Conservation (phyloP, 2,888 invertebrate species). For the Cartodere bifasciata region DNA sequence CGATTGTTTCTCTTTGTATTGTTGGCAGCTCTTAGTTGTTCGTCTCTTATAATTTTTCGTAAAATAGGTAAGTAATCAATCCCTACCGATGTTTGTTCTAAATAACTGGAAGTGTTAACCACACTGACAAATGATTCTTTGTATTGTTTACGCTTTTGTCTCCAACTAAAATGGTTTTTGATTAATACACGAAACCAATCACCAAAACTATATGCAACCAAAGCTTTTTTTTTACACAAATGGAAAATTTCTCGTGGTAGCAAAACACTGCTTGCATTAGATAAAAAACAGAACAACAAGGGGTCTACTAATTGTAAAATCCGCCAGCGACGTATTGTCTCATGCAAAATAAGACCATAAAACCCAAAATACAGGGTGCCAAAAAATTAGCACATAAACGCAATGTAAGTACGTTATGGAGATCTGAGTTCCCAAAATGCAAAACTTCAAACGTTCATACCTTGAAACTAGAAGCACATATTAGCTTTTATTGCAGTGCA, state of each 20-base stretch:
- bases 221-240: too few relatives aligned
- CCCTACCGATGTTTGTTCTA: conserved; percentile 43
- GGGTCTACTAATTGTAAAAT: neutral
- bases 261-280: too few relatives aligned
- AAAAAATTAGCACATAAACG: too few relatives aligned
- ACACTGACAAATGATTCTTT: conserved; percentile 38
- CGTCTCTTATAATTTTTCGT: conserved; percentile 56
- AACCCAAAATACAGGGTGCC: too few relatives aligned
- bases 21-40: conserved; percentile 44
- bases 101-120: conserved; percentile 35
- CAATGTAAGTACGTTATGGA: too few relatives aligned
- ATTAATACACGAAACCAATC: neutral
- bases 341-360: too few relatives aligned
- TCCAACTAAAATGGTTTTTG: conserved; percentile 36
- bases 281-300: conserved; percentile 1
- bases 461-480: too few relatives aligned
- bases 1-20: conserved; percentile 57
- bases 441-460: too few relatives aligned
- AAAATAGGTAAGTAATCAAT: conserved; percentile 59
- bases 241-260: too few relatives aligned
- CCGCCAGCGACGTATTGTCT: neutral
- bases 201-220: too few relatives aligned
- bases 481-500: too few relatives aligned
- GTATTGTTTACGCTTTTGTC: conserved; percentile 30
- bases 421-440: too few relatives aligned